These are phyloP conservation scores for Carterocephalus palaemon DNA, from an alignment of 2,888 invertebrate genomes.

Conservation along the genomic window DNA sequence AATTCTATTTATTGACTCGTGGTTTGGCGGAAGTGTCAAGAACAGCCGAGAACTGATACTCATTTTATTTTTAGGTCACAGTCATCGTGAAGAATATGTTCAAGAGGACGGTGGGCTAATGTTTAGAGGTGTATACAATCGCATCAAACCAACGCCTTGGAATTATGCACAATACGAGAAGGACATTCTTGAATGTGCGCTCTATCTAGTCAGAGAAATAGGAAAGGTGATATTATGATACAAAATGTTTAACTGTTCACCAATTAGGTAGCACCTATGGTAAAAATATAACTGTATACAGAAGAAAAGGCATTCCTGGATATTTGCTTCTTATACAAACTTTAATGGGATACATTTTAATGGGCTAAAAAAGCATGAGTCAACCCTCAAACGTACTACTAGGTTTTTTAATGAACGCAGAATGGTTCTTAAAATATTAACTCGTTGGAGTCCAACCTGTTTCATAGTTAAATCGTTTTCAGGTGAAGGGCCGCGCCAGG, in stretches of 20 bases:
- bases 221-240: constrained; percentile 78
- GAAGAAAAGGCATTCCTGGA: too few relatives aligned
- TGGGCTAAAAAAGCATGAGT: too few relatives aligned
- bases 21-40: too few relatives aligned
- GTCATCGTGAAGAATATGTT: constrained; percentile 89
- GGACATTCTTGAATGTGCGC: constrained; percentile 87
- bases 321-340: too few relatives aligned
- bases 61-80: constrained; percentile 69
- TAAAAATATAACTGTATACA: too few relatives aligned
- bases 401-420: too few relatives aligned
- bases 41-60: neutral
- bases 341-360: too few relatives aligned
- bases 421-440: too few relatives aligned
- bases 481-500: constrained; percentile 80
- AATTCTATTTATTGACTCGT: too few relatives aligned
- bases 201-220: constrained; percentile 85
- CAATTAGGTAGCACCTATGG: too few relatives aligned
- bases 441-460: neutral
- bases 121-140: constrained; percentile 92
- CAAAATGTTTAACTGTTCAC: too few relatives aligned
- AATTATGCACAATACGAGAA: constrained; percentile 94
- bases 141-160: constrained; percentile 92
- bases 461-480: constrained; percentile 1
- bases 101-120: constrained; percentile 92
- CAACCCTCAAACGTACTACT: too few relatives aligned